Base-by-base conservation (phyloP, 2,113 vertebrate genomes). In the Lanius collurio region DNA sequence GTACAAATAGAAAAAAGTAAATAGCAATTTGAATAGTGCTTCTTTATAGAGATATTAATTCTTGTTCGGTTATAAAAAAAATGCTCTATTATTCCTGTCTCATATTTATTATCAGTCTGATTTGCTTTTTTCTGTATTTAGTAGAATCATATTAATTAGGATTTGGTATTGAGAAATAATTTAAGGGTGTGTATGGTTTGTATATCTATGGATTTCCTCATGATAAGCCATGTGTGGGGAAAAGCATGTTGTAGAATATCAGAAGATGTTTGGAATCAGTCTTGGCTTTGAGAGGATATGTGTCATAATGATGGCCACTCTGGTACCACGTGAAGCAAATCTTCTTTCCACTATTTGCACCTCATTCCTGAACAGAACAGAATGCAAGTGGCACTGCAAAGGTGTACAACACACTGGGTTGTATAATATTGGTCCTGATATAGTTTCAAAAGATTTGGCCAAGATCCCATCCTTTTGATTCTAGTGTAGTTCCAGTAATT, bases 121-220 rank as follows among this genome's bases (percentile, higher is more conserved):
- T 59, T 91, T 81, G 57, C 26, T 89, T 90, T 90, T 83, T 87
- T 75, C 6, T 76, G 6, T 62, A 33, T 64, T 79, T 85, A 76
- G 7, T 53, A 62, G 49, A 65, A 35, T 50, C 21, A 59, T 77
- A 57, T 65, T 47, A 63, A 83, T 83, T 77, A 74, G 49, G 13
- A 67, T 77, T 70, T 74, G 23, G 1, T 47, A 39, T 74, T 46
- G 37, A 82, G n/a, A 64, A 69, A 57, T 57, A 86, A 52, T 68
- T 87, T 17, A 31, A 53, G 30, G 5, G 6, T 4, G 11, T 27
- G 3, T 22, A 37, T 3, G 11, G 5, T 15, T 57, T 89, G 13
- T 57, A 11, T 62, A 35, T 44, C 39, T 37, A 33, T 76, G 39
- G 18, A 56, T 92, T 83, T 85, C 35, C 42, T 68, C 35, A 60